These are phyloP conservation scores for Liodrosophila aerea DNA, from an alignment of 2,888 invertebrate genomes.

Conservation along the genomic window DNA sequence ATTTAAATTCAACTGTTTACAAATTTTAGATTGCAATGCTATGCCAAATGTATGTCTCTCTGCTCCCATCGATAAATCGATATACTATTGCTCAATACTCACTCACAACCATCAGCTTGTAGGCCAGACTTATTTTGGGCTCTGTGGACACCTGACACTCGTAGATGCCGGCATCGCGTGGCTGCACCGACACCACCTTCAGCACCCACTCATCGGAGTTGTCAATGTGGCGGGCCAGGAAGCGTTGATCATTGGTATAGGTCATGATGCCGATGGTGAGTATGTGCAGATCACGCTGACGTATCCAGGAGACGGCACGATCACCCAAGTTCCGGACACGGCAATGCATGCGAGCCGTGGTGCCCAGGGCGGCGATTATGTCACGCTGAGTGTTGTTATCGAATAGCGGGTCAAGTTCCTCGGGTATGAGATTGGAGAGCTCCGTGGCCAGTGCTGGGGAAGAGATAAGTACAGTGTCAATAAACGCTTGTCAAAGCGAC, in stretches of 20 bases:
- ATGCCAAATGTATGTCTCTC: no score
- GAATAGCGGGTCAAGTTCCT: conserved; percentile 87
- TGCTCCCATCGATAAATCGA: no score
- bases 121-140: conserved; percentile 89
- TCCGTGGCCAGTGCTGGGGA: conserved; percentile 58
- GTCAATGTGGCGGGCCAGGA: conserved; percentile 87
- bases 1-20: no score
- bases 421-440: conserved; percentile 77
- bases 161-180: conserved; percentile 87
- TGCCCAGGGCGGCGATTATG: conserved; percentile 92
- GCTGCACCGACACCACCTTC: conserved; percentile 87
- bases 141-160: conserved; percentile 91
- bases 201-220: conserved; percentile 89
- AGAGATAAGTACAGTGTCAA: conserved; percentile 21
- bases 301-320: conserved; percentile 91
- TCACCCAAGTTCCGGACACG: conserved; percentile 92
- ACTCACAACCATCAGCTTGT: conserved; percentile 88
- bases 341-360: conserved; percentile 92
- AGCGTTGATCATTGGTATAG: conserved; percentile 89
- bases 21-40: no score
- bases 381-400: conserved; percentile 92
- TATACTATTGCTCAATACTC: conserved; percentile 80
- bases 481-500: conserved; percentile 35
- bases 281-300: conserved; percentile 91
- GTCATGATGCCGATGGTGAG: conserved; percentile 88